These are phyloP conservation scores for Cynopterus sphinx DNA, from an alignment of 2,797 vertebrate species.

Conservation along the genomic window DNA sequence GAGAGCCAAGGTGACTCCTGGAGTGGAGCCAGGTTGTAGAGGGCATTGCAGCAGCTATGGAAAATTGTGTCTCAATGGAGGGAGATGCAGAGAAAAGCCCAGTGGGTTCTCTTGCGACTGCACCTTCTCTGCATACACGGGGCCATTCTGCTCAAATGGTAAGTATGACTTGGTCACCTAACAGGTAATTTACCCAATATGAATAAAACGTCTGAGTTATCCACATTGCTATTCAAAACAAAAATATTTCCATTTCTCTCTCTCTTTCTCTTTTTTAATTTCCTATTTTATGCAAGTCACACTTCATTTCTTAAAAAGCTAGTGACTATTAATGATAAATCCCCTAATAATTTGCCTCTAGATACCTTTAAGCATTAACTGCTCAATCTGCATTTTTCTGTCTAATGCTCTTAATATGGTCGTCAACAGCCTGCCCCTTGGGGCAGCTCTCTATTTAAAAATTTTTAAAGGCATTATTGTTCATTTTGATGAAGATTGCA, in stretches of 20 bases:
- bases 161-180: background rate
- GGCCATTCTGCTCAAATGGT: constrained; percentile 94
- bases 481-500: constrained; percentile 28
- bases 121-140: constrained; percentile 88
- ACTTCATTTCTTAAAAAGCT: background rate
- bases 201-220: background rate
- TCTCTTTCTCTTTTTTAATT: background rate
- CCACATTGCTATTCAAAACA: background rate
- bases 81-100: constrained; percentile 90
- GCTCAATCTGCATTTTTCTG: background rate
- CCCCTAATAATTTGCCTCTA: background rate
- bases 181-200: fast-evolving
- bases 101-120: constrained; percentile 94
- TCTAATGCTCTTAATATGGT: background rate
- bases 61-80: constrained; percentile 91
- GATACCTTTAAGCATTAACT: background rate
- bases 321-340: background rate
- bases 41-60: constrained; percentile 96
- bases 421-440: background rate
- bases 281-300: background rate
- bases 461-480: background rate
- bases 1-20: constrained; percentile 93
- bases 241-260: background rate
- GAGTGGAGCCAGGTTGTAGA: constrained; percentile 92
- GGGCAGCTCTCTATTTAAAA: background rate